A percentile compares a stretch with the other conserved stretches of the same genome.
phyloP scores from a whole-genome alignment of 2,888 invertebrate genomes.

The Cryptocephalus primarius region DNA sequence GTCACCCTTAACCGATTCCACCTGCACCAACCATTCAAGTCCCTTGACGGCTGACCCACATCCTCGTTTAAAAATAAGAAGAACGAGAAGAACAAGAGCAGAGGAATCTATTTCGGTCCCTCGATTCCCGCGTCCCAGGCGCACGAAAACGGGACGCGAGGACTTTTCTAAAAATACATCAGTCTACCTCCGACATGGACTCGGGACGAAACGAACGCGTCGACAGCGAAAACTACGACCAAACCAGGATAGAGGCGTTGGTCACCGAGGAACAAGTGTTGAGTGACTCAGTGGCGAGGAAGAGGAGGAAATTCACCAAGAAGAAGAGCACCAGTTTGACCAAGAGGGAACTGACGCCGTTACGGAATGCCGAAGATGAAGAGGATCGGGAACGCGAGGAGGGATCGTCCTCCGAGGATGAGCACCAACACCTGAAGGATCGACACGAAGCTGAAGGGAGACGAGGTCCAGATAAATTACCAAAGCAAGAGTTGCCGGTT shows the following conservation, averaged over 20 bases:
- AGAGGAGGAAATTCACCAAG: constrained; percentile 50
- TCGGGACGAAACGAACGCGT: constrained; percentile 24
- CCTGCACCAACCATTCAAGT: no score
- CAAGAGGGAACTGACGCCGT: constrained; percentile 54
- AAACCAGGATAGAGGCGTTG: constrained; percentile 26
- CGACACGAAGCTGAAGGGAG: constrained; percentile 18
- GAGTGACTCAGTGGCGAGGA: constrained; percentile 44
- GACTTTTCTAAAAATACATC: background rate
- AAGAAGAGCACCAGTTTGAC: constrained; percentile 39
- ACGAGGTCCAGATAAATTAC: no score
- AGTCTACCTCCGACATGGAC: constrained; percentile 24
- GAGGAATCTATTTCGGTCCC: no score
- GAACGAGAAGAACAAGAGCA: no score
- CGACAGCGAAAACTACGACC: constrained; percentile 24
- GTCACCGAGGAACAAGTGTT: constrained; percentile 39
- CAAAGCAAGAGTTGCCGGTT: no score
- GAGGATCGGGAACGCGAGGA: constrained; percentile 7
- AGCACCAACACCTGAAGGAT: constrained; percentile 30
- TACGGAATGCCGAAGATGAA: constrained; percentile 41
- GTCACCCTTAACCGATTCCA: no score
- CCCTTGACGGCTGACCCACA: no score
- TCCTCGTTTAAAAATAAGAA: no score
- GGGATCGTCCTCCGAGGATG: background rate
- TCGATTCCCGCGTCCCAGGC: no score
- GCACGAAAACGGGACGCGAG: background rate